Evolutionary conservation across 2,113 vertebrate species (phyloP), one percentile per base, ranked within the genome.

Genomic region (Piaya cayana): DNA sequence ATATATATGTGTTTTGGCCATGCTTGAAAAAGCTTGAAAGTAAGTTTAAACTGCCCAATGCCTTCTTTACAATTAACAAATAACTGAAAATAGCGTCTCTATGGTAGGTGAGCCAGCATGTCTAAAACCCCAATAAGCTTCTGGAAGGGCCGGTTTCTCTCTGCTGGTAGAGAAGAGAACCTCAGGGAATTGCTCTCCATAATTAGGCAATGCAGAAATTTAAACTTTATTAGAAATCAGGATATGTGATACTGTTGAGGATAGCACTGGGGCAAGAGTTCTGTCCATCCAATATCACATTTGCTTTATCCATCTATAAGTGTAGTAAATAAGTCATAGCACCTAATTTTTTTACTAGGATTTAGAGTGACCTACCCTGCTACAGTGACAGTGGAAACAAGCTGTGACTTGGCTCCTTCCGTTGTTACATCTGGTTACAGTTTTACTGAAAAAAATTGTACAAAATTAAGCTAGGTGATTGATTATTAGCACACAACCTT

Each of bases 1-100:
- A 34, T 17, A 16, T 3, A 43, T 3, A 20, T 5, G 12, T 1
- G 0, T 29, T 34, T 68, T 43, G 80, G 13, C 25, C 60, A 25
- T 29, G 49, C 55, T 87, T 84, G 67, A 85, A 67, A 11, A 49
- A 69, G 62, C n/a, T 65, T 65, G 13, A 49, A 71, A 72, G 25
- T 52, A 32, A 90, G 18, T 4, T 20, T 64, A 81, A 8, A 4
- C 82, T 91, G 20, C 32, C 27, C 34, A 59, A 25, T 74, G 22
- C 13, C 22, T 47, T 70, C 32, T 58, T 83, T 25, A 22, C 7
- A 11, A 58, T 69, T 88, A 82, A 75, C 34, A 70, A 70, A 70
- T 11, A 39, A 80, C 21, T 47, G 11, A 39, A 78, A 60, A 78
- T 13, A 18, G 0, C 12, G 71, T 37, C 30, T 52, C 43, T 82